A percentile compares a stretch with the other conserved stretches of the same genome.
Evolutionary conservation across 1,140 invertebrate genomes (phyloP).

Genomic region (Apis cerana): DNA sequence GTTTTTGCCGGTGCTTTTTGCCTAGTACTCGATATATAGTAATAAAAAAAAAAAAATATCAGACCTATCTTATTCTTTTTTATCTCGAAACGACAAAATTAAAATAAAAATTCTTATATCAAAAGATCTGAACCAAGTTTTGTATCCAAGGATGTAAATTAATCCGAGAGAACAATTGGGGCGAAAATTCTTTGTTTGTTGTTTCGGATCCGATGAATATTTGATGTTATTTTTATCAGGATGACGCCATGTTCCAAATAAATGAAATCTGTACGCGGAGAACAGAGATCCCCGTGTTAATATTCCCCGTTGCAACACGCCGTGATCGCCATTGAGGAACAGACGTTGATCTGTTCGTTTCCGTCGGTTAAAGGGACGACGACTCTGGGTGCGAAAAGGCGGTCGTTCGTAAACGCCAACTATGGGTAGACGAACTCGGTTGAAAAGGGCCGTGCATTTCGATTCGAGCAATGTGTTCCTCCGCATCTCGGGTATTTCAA

Average conservation of each 20-base stretch:
- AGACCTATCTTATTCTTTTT: background rate
- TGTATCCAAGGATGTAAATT: background rate
- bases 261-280: background rate
- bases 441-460: background rate
- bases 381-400: background rate
- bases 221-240: background rate
- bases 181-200: background rate
- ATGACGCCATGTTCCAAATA: background rate
- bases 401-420: background rate
- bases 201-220: background rate
- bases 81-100: too few species aligned
- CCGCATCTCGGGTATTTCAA: background rate
- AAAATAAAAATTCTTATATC: too few species aligned
- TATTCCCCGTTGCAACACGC: background rate
- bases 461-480: background rate
- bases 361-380: background rate
- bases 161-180: background rate
- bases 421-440: background rate
- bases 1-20: conserved; percentile 16
- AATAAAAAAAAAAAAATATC: background rate
- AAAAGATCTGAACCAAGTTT: background rate
- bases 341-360: background rate
- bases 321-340: background rate
- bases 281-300: background rate
- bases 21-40: conserved; percentile 5